Evolutionary conservation across 2,888 invertebrate genomes (phyloP).

Genomic region (Drosophila tanythrix): DNA sequence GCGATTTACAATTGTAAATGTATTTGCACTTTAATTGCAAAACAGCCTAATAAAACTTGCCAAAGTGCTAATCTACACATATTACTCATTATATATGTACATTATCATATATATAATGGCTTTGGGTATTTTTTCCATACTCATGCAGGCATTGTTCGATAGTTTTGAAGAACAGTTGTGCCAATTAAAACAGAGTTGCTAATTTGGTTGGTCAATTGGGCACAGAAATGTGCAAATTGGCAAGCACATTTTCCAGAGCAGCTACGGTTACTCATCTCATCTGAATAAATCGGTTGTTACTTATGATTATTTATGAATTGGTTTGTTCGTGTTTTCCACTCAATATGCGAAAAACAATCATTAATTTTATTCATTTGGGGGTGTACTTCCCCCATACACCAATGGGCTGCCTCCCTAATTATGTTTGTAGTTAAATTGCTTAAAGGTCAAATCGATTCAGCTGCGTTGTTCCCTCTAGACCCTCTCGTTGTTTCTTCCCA

Average conservation of each 20-base stretch:
- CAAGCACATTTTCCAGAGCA: background rate
- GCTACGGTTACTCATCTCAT: background rate
- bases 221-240: background rate
- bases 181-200: background rate
- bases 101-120: background rate
- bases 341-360: background rate
- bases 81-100: background rate
- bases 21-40: background rate
- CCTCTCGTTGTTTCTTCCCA: too few species aligned
- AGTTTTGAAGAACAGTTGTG: background rate
- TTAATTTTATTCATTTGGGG: background rate
- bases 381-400: too few species aligned
- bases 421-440: too few species aligned
- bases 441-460: too few species aligned
- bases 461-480: too few species aligned
- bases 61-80: constrained; percentile 2
- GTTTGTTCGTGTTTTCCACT: background rate
- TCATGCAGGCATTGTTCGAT: background rate
- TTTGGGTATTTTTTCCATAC: background rate
- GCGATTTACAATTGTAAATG: constrained; percentile 3
- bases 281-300: background rate
- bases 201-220: background rate
- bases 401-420: too few species aligned
- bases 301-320: background rate
- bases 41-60: background rate